phyloP scores from a whole-genome alignment of 1,140 invertebrate species.

The Sarcophaga peregrina region DNA sequence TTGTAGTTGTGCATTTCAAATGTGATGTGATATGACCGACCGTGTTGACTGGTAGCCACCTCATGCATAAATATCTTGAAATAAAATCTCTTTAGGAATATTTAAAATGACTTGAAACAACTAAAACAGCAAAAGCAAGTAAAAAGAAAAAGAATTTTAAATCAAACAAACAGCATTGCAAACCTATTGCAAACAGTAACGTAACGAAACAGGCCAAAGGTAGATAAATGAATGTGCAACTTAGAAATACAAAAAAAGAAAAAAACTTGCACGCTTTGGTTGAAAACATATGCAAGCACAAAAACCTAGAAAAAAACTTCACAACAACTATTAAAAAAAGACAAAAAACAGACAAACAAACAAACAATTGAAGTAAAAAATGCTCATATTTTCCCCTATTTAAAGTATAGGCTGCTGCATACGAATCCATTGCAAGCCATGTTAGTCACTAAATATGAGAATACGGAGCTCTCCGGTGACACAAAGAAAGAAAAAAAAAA shows the following conservation, averaged over 20 bases:
- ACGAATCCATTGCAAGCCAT: neutral
- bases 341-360: neutral
- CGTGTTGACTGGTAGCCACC: constrained; percentile 38
- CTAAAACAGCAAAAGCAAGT: constrained; percentile 24
- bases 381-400: constrained; percentile 20
- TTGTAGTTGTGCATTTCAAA: constrained; percentile 30
- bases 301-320: neutral
- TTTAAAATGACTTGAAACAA: constrained; percentile 43
- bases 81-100: constrained; percentile 42
- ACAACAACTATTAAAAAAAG: neutral
- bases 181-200: no score
- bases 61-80: constrained; percentile 44
- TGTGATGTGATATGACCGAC: constrained; percentile 33
- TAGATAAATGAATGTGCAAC: no score
- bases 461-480: neutral
- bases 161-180: no score
- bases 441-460: constrained; percentile 33
- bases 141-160: no score
- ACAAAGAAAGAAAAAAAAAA: no score
- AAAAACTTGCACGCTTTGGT: neutral
- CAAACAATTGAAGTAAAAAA: neutral
- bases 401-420: constrained; percentile 32
- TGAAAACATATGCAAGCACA: neutral
- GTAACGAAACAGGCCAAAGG: no score
- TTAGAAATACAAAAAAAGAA: no score